Percentiles rank a stretch among this genome's conserved stretches.
phyloP scores from a whole-genome alignment of 2,888 invertebrate species.

The Elysia crispata region DNA sequence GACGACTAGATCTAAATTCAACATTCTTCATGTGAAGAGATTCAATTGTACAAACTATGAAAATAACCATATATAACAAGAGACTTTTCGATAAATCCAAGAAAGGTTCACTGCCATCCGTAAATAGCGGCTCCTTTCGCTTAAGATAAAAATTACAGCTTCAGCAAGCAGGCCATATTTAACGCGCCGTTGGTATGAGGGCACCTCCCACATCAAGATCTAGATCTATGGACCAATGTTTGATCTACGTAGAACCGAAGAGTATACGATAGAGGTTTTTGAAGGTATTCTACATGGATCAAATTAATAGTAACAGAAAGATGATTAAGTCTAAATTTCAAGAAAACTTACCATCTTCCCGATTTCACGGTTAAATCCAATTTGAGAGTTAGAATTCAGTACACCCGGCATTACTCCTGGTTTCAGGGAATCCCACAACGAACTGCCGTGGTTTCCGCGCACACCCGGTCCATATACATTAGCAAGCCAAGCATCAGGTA shows the following conservation, averaged over 20 bases:
- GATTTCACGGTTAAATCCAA: slow-evolving; percentile 30
- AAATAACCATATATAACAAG: neutral
- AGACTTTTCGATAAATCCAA: neutral
- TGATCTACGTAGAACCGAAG: neutral
- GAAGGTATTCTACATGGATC: neutral
- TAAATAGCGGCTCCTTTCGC: no score
- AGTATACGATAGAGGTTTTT: neutral
- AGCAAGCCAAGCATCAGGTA: slow-evolving; percentile 18
- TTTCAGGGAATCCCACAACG: slow-evolving; percentile 18
- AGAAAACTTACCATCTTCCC: slow-evolving; percentile 44
- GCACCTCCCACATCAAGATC: slow-evolving; percentile 15
- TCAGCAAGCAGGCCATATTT: no score
- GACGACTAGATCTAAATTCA: neutral
- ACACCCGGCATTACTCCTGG: slow-evolving; percentile 45
- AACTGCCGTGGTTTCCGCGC: slow-evolving; percentile 22
- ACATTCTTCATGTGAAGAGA: neutral
- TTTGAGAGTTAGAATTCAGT: slow-evolving; percentile 25
- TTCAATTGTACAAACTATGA: neutral
- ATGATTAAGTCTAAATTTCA: neutral
- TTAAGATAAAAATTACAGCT: no score
- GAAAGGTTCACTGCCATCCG: no score
- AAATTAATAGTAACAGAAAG: no score
- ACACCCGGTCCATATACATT: slow-evolving; percentile 38
- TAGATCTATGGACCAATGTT: slow-evolving; percentile 5
- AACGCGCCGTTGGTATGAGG: neutral